These are phyloP conservation scores for Cryptocephalus primarius DNA, from an alignment of 2,888 invertebrate species.

Conservation along the genomic window DNA sequence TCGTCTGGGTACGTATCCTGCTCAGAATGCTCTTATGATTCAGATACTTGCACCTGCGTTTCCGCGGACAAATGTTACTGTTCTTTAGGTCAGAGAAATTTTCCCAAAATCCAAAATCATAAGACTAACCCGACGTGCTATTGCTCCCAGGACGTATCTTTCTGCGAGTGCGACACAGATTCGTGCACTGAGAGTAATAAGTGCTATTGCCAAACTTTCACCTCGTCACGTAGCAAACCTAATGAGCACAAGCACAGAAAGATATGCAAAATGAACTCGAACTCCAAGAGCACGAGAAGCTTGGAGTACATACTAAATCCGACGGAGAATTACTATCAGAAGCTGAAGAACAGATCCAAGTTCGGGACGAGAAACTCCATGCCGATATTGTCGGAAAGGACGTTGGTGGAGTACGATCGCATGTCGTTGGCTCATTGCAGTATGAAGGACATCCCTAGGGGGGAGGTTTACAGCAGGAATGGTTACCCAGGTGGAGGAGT, in stretches of 20 bases:
- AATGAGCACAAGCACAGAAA: constrained; percentile 24
- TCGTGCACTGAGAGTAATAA: constrained; percentile 81
- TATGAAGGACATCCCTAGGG: constrained; percentile 28
- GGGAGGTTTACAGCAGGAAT: constrained; percentile 5
- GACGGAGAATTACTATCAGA: constrained; percentile 41
- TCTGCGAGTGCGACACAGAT: constrained; percentile 75
- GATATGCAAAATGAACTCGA: constrained; percentile 32
- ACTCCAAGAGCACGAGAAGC: constrained; percentile 36
- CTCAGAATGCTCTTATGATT: constrained; percentile 78
- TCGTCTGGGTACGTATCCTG: constrained; percentile 69
- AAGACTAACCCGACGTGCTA: constrained; percentile 41
- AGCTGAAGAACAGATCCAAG: constrained; percentile 24
- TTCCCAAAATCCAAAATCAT: constrained; percentile 12
- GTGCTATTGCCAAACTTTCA: constrained; percentile 59
- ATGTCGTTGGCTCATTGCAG: constrained; percentile 41
- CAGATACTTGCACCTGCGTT: constrained; percentile 67
- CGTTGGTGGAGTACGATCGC: constrained; percentile 56
- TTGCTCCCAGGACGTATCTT: constrained; percentile 46
- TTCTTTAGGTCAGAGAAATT: constrained; percentile 52
- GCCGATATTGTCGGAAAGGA: constrained; percentile 1
- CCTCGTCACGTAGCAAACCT: constrained; percentile 4
- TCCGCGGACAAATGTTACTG: constrained; percentile 80
- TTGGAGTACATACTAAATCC: constrained; percentile 46
- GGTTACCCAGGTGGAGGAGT: not conserved
- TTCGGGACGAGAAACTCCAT: constrained; percentile 14